Conservation (phyloP, 2,888 invertebrate genomes). For the Tolmerus cingulatus region DNA sequence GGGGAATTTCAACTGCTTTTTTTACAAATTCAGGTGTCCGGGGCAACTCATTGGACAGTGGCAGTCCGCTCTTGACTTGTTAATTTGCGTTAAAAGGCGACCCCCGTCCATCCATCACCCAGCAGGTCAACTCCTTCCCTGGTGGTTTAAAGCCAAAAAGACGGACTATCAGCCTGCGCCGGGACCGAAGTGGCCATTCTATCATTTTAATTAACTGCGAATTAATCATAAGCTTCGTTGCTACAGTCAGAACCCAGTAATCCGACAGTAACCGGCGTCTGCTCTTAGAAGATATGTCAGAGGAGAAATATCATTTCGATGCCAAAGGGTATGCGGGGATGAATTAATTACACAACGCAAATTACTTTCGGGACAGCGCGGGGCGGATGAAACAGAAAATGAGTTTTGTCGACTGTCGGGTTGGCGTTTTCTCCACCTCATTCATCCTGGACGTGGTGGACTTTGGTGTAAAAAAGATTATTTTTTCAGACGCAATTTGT, state of each 20-base stretch:
- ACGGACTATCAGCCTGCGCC: background rate
- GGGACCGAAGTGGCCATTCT: background rate
- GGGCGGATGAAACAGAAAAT: background rate
- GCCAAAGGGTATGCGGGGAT: background rate
- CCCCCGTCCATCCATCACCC: background rate
- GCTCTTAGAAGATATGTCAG: background rate
- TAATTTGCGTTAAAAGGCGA: background rate
- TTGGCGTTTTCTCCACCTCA: background rate
- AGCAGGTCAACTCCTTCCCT: background rate
- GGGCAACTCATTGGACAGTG: background rate
- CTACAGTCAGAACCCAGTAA: background rate
- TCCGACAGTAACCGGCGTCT: background rate
- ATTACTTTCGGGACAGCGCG: background rate
- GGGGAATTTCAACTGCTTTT: background rate
- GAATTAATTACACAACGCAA: constrained; percentile 21
- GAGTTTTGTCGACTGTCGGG: constrained; percentile 7
- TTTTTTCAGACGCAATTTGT: background rate
- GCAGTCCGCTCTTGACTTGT: background rate
- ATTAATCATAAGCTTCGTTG: constrained; percentile 7
- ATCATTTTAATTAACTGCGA: constrained; percentile 29
- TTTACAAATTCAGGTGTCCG: background rate
- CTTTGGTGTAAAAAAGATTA: background rate
- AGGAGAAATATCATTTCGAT: background rate
- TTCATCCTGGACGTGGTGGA: background rate
- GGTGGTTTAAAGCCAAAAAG: background rate